phyloP scores from a whole-genome alignment of 2,888 invertebrate species.

The Watsonalla binaria region DNA sequence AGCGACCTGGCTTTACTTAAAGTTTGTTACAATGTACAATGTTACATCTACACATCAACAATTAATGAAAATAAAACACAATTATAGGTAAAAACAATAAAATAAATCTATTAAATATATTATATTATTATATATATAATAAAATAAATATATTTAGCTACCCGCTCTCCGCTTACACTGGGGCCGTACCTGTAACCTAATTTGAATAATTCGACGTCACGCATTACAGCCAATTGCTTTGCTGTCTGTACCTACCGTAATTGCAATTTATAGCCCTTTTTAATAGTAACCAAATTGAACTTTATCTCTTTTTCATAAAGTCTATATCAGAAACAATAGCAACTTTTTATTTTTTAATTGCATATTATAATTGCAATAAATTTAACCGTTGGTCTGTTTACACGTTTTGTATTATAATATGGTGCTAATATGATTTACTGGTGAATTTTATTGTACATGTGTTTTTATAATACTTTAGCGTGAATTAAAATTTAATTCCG shows the following conservation, averaged over 20 bases:
- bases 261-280: conserved; percentile 42
- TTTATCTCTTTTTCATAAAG: neutral
- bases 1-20: neutral
- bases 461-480: neutral
- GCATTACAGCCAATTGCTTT: conserved; percentile 41
- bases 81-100: no score
- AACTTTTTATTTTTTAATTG: neutral
- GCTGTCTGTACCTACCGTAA: conserved; percentile 41
- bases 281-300: neutral
- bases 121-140: no score
- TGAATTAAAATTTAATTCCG: no score
- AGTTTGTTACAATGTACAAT: no score
- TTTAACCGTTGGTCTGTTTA: neutral
- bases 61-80: no score
- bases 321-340: neutral
- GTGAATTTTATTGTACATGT: neutral
- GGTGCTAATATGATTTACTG: neutral
- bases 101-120: no score
- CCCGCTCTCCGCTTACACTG: conserved; percentile 13
- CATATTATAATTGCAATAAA: neutral
- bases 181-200: conserved; percentile 14
- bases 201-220: conserved; percentile 51
- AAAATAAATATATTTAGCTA: no score
- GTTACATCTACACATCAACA: no score
- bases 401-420: neutral